A percentile compares a stretch with the other conserved stretches of the same genome.
phyloP scores from a whole-genome alignment of 2,113 vertebrate genomes.

The Thymallus thymallus region DNA sequence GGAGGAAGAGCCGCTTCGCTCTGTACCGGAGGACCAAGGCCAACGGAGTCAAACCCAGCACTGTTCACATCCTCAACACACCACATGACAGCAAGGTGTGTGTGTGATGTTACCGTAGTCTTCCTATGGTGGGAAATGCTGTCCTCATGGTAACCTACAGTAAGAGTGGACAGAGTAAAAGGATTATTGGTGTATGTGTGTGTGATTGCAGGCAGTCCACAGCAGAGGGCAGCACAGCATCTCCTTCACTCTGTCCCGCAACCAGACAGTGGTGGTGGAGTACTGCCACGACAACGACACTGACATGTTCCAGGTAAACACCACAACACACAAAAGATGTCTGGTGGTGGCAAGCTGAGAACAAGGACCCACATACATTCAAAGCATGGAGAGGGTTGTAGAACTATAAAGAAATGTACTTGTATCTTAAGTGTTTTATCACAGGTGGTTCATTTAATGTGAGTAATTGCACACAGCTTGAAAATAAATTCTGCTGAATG shows the following conservation, averaged over 20 bases:
- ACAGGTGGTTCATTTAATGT: not conserved
- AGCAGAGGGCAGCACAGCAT: constrained; percentile 97
- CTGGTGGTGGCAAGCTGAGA: not conserved
- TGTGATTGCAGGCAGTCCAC: constrained; percentile 85
- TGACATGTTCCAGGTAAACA: constrained; percentile 98
- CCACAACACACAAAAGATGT: not conserved
- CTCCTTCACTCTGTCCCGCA: constrained; percentile 93
- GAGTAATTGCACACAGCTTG: not conserved
- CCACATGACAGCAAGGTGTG: constrained; percentile 93
- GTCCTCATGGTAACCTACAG: too few species aligned
- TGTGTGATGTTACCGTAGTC: not conserved
- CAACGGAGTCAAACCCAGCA: constrained; percentile 95
- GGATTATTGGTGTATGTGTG: constrained; percentile 6
- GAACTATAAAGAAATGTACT: not conserved
- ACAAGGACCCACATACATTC: constrained; percentile 14
- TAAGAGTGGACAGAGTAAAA: too few species aligned
- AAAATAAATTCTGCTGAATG: not conserved
- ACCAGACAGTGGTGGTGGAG: constrained; percentile 95
- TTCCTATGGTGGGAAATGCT: too few species aligned
- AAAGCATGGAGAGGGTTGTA: not conserved
- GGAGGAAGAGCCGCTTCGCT: constrained; percentile 96
- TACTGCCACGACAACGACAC: constrained; percentile 94
- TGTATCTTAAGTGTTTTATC: not conserved
- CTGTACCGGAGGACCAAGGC: constrained; percentile 88
- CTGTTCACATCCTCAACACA: constrained; percentile 92